Evolutionary conservation across 64 coral and sea anemone genomes (phyloP), one percentile per base, ranked within the genome.

Genomic region (Stichodactyla helianthus): DNA sequence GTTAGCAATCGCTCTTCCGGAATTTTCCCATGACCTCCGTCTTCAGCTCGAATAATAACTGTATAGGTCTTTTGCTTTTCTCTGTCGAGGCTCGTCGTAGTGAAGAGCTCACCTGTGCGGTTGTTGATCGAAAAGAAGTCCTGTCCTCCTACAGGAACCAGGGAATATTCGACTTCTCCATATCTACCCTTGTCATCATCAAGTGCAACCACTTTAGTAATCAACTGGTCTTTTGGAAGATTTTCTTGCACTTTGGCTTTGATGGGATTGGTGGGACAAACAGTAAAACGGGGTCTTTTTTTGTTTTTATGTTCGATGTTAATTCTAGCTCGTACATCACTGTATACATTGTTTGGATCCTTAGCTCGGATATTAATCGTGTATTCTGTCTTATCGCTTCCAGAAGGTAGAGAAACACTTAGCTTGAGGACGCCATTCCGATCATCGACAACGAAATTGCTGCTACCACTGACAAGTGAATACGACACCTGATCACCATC

Each of bases 71-170:
- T 84, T 19, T 54, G 64, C 10, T 22, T 76, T 59, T 96, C 94
- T 50, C 94, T 64, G 59, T 96, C 94, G 17, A 96, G 86, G 9
- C 79, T 89, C 4, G 52, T 67, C 18, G 86, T 20, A 7, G 94
- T 96, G 2, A 59, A 90, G 25, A 96, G 87, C 28, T 83, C 76
- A 26, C 94, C 94, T 4, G 94, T 93, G 61, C 77, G 64, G 16
- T 93, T 93, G 54, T 96, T 79, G 55, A 96, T 96, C 19, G 58
- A 61, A 58, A 96, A 96, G 53, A 87, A 77, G 58, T 62, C 58
- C 25, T 87, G 31, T 15, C 90, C 90, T 28, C 90, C 85, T 1
- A 79, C 64, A n/a, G 57, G 83, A 44, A 87, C 23, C 8, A 86
- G 52, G 2, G 76, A 68, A 50, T 87, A 91, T 59, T 91, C 85